Conservation (phyloP, 2,113 vertebrate genomes). For the Hippolais icterina region DNA sequence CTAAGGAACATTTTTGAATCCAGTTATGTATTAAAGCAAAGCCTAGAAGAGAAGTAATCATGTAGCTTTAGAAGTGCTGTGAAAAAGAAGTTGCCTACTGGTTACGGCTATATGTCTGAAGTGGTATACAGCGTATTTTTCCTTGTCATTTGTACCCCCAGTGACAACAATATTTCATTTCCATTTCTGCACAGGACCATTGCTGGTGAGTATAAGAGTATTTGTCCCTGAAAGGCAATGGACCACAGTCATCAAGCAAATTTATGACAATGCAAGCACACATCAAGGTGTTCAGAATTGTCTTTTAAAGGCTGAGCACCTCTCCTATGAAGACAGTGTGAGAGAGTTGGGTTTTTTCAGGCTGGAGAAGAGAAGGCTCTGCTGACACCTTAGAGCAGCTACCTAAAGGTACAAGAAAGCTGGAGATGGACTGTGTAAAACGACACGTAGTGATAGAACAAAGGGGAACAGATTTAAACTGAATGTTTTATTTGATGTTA, state of each 20-base stretch:
- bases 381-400: neutral
- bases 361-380: neutral
- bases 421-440: neutral
- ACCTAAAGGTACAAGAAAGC: neutral
- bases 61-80: rapidly evolving
- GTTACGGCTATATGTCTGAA: neutral
- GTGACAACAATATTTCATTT: neutral
- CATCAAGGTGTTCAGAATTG: neutral
- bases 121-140: rapidly evolving
- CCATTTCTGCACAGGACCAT: neutral
- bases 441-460: too few species aligned
- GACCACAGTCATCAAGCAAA: neutral
- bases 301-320: neutral
- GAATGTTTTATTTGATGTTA: neutral
- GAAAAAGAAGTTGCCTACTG: neutral
- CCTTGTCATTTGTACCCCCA: neutral
- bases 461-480: neutral
- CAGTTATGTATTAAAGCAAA: neutral
- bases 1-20: neutral
- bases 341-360: neutral
- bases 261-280: neutral
- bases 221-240: neutral
- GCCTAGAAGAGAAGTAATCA: neutral
- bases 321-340: neutral
- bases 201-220: neutral